A percentile compares a stretch with the other conserved stretches of the same genome.
phyloP scores from a whole-genome alignment of 2,888 invertebrate genomes.

The Eupithecia inturbata region DNA sequence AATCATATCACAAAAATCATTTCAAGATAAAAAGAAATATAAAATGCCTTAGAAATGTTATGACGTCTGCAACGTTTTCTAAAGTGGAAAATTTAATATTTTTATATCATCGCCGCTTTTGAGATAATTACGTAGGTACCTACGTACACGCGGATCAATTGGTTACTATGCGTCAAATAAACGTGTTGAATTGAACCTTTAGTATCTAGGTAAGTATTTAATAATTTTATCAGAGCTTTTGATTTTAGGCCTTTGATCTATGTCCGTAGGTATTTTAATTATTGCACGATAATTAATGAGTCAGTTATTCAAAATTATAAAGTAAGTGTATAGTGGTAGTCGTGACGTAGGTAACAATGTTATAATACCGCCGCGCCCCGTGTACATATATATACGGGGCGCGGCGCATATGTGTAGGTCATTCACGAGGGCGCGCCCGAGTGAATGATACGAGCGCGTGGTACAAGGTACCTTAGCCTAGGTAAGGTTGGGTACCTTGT shows the following conservation, averaged over 20 bases:
- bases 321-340: neutral
- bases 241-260: neutral
- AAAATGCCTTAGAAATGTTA: neutral
- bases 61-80: neutral
- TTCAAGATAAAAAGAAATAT: neutral
- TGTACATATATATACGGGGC: too few species aligned
- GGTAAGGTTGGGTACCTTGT: too few species aligned
- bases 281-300: neutral
- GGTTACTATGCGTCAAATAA: neutral
- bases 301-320: neutral
- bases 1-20: neutral
- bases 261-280: neutral
- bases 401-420: too few species aligned
- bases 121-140: neutral
- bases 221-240: neutral
- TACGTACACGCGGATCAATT: neutral
- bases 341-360: too few species aligned
- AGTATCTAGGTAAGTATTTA: neutral
- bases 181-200: neutral
- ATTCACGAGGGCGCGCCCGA: too few species aligned
- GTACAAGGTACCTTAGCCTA: too few species aligned
- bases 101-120: neutral
- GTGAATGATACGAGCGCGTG: too few species aligned
- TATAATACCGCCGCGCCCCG: too few species aligned
- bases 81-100: neutral